phyloP scores from a whole-genome alignment of 2,797 vertebrate genomes.

The Octomys mimax region DNA sequence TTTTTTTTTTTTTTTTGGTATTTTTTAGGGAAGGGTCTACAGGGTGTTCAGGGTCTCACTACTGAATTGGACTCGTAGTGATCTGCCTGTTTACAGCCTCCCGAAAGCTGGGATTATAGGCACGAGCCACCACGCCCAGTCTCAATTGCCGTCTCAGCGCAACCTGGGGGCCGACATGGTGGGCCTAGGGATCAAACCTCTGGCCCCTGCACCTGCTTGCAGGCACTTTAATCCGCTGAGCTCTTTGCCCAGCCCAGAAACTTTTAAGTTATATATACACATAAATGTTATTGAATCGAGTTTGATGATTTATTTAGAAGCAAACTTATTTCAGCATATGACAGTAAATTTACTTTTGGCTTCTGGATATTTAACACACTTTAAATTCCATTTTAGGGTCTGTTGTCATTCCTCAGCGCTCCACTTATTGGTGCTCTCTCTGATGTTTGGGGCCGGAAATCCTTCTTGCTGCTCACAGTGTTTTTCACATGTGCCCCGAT shows the following conservation, averaged over 20 bases:
- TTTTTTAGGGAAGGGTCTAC: too few species aligned
- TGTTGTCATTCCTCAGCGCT: slow-evolving; percentile 93
- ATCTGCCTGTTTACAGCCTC: too few species aligned
- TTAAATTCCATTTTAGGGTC: slow-evolving; percentile 87
- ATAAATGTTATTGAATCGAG: background rate
- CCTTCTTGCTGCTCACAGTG: slow-evolving; percentile 94
- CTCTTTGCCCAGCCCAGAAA: background rate
- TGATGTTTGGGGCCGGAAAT: slow-evolving; percentile 95
- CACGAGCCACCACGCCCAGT: too few species aligned
- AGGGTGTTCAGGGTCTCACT: too few species aligned
- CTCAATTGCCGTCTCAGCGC: too few species aligned
- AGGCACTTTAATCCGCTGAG: too few species aligned
- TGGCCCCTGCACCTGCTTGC: too few species aligned
- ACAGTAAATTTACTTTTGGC: background rate
- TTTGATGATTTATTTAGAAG: background rate
- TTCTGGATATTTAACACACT: rapidly evolving
- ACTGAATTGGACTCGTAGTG: too few species aligned
- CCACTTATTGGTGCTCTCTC: slow-evolving; percentile 94
- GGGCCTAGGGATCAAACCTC: too few species aligned
- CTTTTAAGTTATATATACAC: background rate
- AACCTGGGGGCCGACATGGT: too few species aligned
- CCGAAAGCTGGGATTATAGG: too few species aligned
- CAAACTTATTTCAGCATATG: background rate
- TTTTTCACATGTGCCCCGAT: slow-evolving; percentile 95
- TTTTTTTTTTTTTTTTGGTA: too few species aligned